Evolutionary conservation across 2,888 invertebrate genomes (phyloP), one percentile per base, ranked within the genome.

Genomic region (Tetheella fluctuosa): DNA sequence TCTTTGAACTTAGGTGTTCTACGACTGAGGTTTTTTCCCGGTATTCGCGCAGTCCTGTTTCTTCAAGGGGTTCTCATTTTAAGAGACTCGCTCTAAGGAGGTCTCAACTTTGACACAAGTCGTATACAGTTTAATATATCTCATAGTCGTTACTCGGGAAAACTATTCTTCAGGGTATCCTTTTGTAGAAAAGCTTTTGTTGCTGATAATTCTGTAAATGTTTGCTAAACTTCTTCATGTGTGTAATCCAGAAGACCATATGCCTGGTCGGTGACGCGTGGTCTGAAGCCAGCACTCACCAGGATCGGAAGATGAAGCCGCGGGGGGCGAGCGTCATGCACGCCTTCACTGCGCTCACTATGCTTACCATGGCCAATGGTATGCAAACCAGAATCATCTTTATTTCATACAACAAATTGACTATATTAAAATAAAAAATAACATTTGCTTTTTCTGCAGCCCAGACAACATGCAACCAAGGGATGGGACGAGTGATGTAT

Each of bases 381-480:
- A 93, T 91, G 64, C 17, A 39, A 20, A 28, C 52, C 12, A n/a
- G 8, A 3, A 39, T 37, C 25, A 15, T 23, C 17, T 58, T 52
- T n/a, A 30, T 17, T 52, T n/a, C 8, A 10, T n/a, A 39, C 5
- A n/a, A 5, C 6, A 39, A 7, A n/a, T 1, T 3, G 4, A 6
- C n/a, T 7, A 5, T n/a, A 39, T n/a, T 39, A 10, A 1, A 37
- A 15, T 37, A 13, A 2, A 37, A 13, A 37, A 25, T 23, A 13
- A n/a, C 25, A 48, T 48, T 59, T 80, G 7, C 34, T 34, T 34
- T 13, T 34, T 34, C 13, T 82, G 57, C 88, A 97, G 97, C 96
- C 80, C 98, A 98, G 95, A 97, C 97, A 69, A 97, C 97, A 63
- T 98, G 98, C 88, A 98, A 98, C 84, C 96, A 97, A 83, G 98